Base-by-base conservation (phyloP, 1,140 invertebrate species). In the Zaprionus tsacasi region DNA sequence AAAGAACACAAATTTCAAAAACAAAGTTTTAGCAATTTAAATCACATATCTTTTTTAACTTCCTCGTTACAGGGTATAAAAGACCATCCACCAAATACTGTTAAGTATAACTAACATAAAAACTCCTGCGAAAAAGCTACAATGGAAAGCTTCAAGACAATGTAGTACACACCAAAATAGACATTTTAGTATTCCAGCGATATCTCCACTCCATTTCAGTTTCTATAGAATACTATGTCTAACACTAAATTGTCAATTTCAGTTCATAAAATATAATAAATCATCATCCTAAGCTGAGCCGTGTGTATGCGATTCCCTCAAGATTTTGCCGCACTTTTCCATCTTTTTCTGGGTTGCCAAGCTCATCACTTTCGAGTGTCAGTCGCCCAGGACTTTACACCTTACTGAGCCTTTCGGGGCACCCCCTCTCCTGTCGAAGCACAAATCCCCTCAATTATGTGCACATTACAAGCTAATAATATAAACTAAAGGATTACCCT, bases 401-500 rank as follows among this genome's bases (percentile, higher is more conserved):
- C 66, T 70, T 70, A 40, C 71, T 63, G 58, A 25, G 57, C 35
- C 57, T 15, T 38, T 25, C 30, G 45, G 35, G 13, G n/a, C 27
- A 11, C 66, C 15, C 33, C 56, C 54, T 6, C 15, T 33, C 21
- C 30, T 15, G 27, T 35, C 17, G 30, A 11, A 61, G 35, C 60
- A 55, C 59, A 81, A 72, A 81, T 86, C 79, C 77, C 38, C 75
- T 89, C 85, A 89, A 89, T 89, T 82, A 82, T 82, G 85, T 65
- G 58, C 78, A 83, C 85, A 89, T 81, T 78, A 71, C 74, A 88
- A 78, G 85, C 85, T 88, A 89, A 83, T 89, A 85, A 85, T 81
- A 83, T 85, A 81, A 89, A 89, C 85, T 88, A 79, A 83, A 81
- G 85, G 85, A 76, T 88, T 85, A 88, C 78, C 71, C 81, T 76